A percentile compares a stretch with the other conserved stretches of the same genome.
Conservation (phyloP, 2,888 invertebrate genomes). For the Drosophila siamana region DNA sequence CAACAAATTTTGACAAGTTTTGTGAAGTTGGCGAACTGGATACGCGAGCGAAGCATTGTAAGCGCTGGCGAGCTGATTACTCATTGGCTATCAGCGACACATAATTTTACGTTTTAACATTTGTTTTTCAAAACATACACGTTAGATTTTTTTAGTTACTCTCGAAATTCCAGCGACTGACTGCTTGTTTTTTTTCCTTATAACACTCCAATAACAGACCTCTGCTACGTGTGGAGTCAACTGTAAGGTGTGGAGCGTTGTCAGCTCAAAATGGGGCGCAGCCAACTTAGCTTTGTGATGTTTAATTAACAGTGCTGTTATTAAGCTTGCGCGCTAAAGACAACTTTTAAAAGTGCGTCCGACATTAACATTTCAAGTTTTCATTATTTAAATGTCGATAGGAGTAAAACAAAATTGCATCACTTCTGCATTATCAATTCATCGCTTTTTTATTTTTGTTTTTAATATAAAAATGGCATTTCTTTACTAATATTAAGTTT, state of each 20-base stretch:
- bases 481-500: constrained; percentile 82
- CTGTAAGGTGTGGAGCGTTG: constrained; percentile 20
- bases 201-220: constrained; percentile 3
- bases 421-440: constrained; percentile 47
- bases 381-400: neutral
- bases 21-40: constrained; percentile 27
- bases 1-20: constrained; percentile 40
- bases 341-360: neutral
- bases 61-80: constrained; percentile 29
- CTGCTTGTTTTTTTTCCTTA: constrained; percentile 61
- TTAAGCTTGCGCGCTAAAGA: neutral
- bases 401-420: constrained; percentile 2
- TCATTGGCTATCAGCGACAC: constrained; percentile 43
- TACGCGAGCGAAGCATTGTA: constrained; percentile 54
- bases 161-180: constrained; percentile 55
- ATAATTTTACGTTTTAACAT: constrained; percentile 58
- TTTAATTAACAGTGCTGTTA: neutral
- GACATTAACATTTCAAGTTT: neutral
- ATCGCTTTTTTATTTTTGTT: constrained; percentile 56
- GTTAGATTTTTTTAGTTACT: constrained; percentile 60
- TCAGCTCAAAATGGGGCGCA: constrained; percentile 5
- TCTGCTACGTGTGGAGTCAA: constrained; percentile 14
- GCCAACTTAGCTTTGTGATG: constrained; percentile 33
- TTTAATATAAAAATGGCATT: constrained; percentile 84
- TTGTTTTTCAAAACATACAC: constrained; percentile 62